Percentiles rank a stretch among this genome's conserved stretches.
Conservation (phyloP, 2,797 vertebrate species). For the Botia kubotai region DNA sequence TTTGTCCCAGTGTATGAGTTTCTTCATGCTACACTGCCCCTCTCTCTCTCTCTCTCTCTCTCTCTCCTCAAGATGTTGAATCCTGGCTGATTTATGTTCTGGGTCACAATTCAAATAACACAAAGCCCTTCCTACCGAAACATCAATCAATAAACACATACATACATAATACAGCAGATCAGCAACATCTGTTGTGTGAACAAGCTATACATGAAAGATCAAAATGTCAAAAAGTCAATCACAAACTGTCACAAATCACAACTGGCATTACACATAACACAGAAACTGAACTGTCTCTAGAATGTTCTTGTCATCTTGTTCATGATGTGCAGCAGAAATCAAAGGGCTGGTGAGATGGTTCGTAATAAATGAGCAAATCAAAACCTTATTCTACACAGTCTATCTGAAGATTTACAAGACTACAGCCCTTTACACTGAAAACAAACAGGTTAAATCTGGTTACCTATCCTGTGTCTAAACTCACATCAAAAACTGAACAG, state of each 20-base stretch:
- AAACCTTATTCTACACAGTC: too few relatives aligned
- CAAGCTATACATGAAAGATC: background rate
- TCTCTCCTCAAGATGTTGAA: background rate
- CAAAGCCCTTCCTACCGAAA: background rate
- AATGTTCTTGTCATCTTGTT: background rate
- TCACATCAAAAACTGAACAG: too few relatives aligned
- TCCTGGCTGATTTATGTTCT: background rate
- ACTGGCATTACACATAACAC: background rate
- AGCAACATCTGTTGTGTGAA: background rate
- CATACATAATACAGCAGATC: background rate
- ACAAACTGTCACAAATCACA: background rate
- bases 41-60: conserved; percentile 18
- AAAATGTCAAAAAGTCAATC: background rate
- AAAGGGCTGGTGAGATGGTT: background rate
- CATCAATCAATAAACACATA: background rate
- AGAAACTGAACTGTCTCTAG: background rate
- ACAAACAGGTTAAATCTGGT: too few relatives aligned
- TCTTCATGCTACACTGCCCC: conserved; percentile 24
- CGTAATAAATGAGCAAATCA: too few relatives aligned
- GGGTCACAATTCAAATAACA: background rate
- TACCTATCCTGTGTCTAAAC: background rate
- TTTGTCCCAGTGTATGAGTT: conserved; percentile 40
- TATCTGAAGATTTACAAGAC: too few relatives aligned
- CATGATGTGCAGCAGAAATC: background rate
- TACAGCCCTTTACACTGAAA: too few relatives aligned